A percentile compares a stretch with the other conserved stretches of the same genome.
Evolutionary conservation across 2,113 vertebrate genomes (phyloP).

Genomic region (Larimichthys polyactis): DNA sequence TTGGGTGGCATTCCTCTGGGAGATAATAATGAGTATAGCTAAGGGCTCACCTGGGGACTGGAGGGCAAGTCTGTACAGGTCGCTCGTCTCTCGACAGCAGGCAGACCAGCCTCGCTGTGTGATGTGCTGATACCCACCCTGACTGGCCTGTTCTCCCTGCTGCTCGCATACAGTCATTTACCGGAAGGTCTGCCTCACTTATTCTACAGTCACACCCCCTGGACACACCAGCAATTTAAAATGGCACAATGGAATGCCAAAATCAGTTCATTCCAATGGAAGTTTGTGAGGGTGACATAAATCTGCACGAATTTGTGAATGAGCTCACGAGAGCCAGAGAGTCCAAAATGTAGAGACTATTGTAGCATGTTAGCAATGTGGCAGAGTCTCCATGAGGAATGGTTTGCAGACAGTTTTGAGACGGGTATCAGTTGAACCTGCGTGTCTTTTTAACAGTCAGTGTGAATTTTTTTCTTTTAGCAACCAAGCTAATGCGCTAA

Average conservation of each 20-base stretch:
- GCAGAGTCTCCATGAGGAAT: background rate
- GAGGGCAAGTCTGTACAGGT: slow-evolving; percentile 68
- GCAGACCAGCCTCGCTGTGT: slow-evolving; percentile 32
- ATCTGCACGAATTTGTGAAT: background rate
- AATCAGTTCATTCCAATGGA: background rate
- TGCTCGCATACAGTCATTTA: slow-evolving; percentile 21
- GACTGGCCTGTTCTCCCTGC: slow-evolving; percentile 21
- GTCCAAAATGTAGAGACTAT: too few relatives aligned
- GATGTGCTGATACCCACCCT: slow-evolving; percentile 61
- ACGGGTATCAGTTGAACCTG: background rate
- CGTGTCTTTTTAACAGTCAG: background rate
- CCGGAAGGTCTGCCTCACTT: background rate
- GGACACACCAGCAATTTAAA: background rate
- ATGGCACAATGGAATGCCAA: background rate
- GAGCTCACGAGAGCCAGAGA: background rate
- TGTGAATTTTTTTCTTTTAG: background rate
- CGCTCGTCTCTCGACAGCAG: slow-evolving; percentile 37
- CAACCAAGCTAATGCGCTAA: too few relatives aligned
- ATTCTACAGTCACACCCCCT: background rate
- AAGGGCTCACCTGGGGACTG: slow-evolving; percentile 62
- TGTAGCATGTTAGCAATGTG: background rate
- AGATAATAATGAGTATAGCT: slow-evolving; percentile 63
- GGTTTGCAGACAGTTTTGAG: background rate
- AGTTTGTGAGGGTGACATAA: background rate
- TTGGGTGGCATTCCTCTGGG: slow-evolving; percentile 69